Conservation (phyloP, 2,113 vertebrate genomes). For the Eubucco bourcierii region DNA sequence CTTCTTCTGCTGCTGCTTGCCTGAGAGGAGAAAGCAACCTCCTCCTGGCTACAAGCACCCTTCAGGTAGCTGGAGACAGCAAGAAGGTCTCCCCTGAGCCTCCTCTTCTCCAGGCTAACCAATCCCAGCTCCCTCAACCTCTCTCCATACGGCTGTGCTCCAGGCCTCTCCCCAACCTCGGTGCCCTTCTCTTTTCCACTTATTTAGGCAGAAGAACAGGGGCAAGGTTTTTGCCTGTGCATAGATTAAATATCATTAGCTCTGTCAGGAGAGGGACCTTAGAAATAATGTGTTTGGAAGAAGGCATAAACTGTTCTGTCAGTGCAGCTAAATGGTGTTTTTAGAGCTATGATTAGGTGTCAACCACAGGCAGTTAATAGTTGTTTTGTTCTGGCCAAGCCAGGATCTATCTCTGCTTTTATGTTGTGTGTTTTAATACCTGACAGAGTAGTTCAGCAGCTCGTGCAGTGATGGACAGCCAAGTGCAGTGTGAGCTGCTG, state of each 20-base stretch:
- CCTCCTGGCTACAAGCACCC: too few species aligned
- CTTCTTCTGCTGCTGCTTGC: too few species aligned
- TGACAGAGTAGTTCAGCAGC: background rate
- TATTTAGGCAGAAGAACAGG: accelerated
- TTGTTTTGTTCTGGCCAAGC: background rate
- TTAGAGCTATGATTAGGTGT: background rate
- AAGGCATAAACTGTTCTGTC: background rate
- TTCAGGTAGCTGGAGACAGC: too few species aligned
- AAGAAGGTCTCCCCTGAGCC: too few species aligned
- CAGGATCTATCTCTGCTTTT: background rate
- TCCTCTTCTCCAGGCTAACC: too few species aligned
- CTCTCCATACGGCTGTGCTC: too few species aligned
- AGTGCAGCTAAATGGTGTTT: background rate
- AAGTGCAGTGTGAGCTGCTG: background rate
- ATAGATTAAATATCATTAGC: background rate
- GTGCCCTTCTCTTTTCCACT: too few species aligned
- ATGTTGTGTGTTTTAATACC: background rate
- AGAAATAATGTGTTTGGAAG: background rate
- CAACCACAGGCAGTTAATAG: background rate
- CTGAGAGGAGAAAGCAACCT: too few species aligned
- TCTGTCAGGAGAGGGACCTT: background rate
- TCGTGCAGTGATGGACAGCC: background rate
- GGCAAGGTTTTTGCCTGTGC: background rate
- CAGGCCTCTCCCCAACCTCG: too few species aligned
- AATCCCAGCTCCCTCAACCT: too few species aligned